Percentiles rank a stretch among this genome's conserved stretches.
Evolutionary conservation across 2,888 invertebrate species (phyloP).

Genomic region (Chydorus sphaericus): DNA sequence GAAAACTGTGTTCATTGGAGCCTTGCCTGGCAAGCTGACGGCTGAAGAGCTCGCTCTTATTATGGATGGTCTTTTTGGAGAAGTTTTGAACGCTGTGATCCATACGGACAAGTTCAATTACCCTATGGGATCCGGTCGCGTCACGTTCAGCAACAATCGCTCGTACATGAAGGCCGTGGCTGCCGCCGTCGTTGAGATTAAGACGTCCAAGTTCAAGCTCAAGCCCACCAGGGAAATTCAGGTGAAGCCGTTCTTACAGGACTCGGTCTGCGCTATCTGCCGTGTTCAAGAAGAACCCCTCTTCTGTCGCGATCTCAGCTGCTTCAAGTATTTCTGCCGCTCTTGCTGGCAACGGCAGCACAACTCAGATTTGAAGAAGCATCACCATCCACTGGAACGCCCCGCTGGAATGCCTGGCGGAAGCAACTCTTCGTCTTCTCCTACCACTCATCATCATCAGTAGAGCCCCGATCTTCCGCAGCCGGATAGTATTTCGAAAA

Average conservation of each 20-base stretch:
- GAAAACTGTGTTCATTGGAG: slow-evolving; percentile 95
- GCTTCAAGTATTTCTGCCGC: slow-evolving; percentile 89
- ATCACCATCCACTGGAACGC: slow-evolving; percentile 71
- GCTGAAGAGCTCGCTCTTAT: slow-evolving; percentile 83
- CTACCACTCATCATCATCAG: background rate
- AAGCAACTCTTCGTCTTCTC: background rate
- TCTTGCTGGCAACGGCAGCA: slow-evolving; percentile 88
- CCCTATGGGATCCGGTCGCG: slow-evolving; percentile 93
- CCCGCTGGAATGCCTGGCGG: slow-evolving; percentile 28
- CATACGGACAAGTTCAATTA: slow-evolving; percentile 96
- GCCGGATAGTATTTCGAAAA: background rate
- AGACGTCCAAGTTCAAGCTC: slow-evolving; percentile 82
- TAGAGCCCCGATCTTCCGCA: background rate
- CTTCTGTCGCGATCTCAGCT: slow-evolving; percentile 80
- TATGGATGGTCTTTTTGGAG: slow-evolving; percentile 91
- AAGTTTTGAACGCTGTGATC: slow-evolving; percentile 87
- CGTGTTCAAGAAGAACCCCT: slow-evolving; percentile 85
- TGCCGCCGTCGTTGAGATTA: slow-evolving; percentile 85
- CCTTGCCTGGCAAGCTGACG: slow-evolving; percentile 81
- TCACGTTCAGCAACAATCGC: slow-evolving; percentile 80
- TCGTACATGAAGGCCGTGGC: slow-evolving; percentile 91
- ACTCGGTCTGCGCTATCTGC: slow-evolving; percentile 83
- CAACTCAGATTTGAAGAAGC: slow-evolving; percentile 43
- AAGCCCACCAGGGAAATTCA: slow-evolving; percentile 92
- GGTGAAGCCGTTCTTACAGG: slow-evolving; percentile 94